Base-by-base conservation (phyloP, 1,140 invertebrate species). In the Drosophila sucinea region DNA sequence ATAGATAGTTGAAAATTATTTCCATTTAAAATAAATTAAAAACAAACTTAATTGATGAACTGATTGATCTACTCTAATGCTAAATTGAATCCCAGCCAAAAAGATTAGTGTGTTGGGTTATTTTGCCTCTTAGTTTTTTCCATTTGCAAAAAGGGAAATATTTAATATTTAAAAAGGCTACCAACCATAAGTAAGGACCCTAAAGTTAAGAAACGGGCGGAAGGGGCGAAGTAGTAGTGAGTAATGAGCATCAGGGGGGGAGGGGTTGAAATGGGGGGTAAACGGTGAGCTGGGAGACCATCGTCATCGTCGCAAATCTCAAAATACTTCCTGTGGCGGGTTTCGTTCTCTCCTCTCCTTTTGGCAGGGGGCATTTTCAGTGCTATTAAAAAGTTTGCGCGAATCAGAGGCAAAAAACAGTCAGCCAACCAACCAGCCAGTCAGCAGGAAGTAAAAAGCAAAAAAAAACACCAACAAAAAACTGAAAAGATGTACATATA, bases 361-460 rank as follows among this genome's bases (percentile, higher is more conserved):
- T 74, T 51, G 41, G 44, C 44, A 51, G 23, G 41, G 44, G 55
- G 72, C 72, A 78, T 75, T 78, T 75, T 71, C 72, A 67, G 61
- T 70, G 76, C 76, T 78, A 78, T 78, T 78, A 78, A 78, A 78
- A 78, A 78, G 67, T 78, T 78, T 75, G 61, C 72, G 67, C 67
- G 62, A 51, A 30, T 63, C 40, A 56, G 56, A 63, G 70, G 33
- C 63, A 67, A 63, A 72, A 38, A 58, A 67, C 57, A 71, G 41
- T 63, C 63, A 55, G n/a, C 38, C 35, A 70, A 57, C 54, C 60
- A 70, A 33, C 33, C 57, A 72, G 64, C 32, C 51, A 56, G 56
- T 35, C 56, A 38, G 56, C 56, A 58, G 56, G 56, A 55, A 56
- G 51, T 27, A 51, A 63, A 77, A 35, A 29, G 55, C 25, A 65